phyloP scores from a whole-genome alignment of 2,797 vertebrate species.

The Centroberyx gerrardi region DNA sequence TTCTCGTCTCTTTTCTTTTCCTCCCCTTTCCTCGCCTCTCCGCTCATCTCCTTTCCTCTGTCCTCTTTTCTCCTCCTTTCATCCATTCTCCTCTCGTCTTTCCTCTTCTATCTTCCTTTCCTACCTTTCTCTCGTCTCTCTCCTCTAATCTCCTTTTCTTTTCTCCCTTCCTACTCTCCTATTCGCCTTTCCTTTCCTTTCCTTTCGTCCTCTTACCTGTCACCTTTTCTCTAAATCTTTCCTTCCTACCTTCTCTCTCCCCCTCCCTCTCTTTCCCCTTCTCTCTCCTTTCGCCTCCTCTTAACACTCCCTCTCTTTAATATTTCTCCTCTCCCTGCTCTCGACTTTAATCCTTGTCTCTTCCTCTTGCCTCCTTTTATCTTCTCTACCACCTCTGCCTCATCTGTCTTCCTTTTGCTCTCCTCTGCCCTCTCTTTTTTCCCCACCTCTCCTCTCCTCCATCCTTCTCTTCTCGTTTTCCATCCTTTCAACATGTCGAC shows the following conservation, averaged over 20 bases:
- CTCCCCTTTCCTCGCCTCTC: not conserved
- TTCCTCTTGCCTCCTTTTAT: slow-evolving; percentile 54
- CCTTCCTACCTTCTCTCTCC: not conserved
- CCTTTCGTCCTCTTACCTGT: not conserved
- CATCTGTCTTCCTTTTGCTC: slow-evolving; percentile 49
- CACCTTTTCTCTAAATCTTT: not conserved
- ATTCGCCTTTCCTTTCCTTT: not conserved
- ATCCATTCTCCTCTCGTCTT: not conserved
- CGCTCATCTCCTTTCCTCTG: not conserved
- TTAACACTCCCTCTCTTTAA: slow-evolving; percentile 21
- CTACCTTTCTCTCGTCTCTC: not conserved
- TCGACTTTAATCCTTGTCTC: slow-evolving; percentile 32
- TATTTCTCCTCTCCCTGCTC: slow-evolving; percentile 15
- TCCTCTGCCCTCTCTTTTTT: not conserved
- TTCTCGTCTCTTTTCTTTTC: not conserved
- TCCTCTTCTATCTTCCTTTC: not conserved
- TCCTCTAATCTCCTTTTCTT: not conserved
- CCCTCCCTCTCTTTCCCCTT: slow-evolving; percentile 16
- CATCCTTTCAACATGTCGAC: slow-evolving; percentile 44
- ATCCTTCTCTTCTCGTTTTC: slow-evolving; percentile 25
- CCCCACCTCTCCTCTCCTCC: not conserved
- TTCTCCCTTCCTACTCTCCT: not conserved
- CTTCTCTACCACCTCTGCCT: slow-evolving; percentile 49
- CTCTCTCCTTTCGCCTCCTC: slow-evolving; percentile 12
- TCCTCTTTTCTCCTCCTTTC: not conserved